phyloP scores from a whole-genome alignment of 2,888 invertebrate species.

The Machimus rusticus region DNA sequence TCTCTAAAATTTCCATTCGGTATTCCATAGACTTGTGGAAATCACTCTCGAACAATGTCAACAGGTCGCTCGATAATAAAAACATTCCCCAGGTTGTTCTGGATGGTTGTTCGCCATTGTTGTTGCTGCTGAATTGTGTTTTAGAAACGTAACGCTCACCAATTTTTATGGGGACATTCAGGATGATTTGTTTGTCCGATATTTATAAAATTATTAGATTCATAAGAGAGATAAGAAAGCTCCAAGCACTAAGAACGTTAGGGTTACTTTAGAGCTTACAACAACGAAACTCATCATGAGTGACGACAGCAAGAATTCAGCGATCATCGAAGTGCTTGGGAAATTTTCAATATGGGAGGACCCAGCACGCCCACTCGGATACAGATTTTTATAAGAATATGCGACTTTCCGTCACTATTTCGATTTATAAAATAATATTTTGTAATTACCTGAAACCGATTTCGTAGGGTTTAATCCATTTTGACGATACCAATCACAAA shows the following conservation, averaged over 20 bases:
- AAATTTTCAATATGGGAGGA: constrained; percentile 36
- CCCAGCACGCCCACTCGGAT: constrained; percentile 13
- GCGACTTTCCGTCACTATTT: not conserved
- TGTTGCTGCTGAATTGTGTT: not conserved
- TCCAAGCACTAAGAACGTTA: not conserved
- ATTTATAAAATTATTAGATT: not conserved
- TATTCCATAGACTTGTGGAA: not conserved
- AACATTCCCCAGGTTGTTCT: constrained; percentile 33
- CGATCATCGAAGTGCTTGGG: not conserved
- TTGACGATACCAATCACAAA: not conserved
- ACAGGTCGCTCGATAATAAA: constrained; percentile 44
- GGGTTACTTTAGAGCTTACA: not conserved
- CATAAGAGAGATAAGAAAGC: constrained; percentile 1
- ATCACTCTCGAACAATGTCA: constrained; percentile 41
- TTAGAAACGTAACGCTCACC: not conserved
- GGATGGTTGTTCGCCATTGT: not conserved
- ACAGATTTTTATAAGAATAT: not conserved
- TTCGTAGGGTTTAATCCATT: constrained; percentile 1
- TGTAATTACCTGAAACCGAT: not conserved
- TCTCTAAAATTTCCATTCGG: not conserved
- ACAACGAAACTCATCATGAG: not conserved
- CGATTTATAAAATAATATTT: not conserved
- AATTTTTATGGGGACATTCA: not conserved
- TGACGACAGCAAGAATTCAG: constrained; percentile 37
- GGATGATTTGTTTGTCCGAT: not conserved